Evolutionary conservation across 2,888 invertebrate genomes (phyloP).

Genomic region (Barypeithes pellucidus): DNA sequence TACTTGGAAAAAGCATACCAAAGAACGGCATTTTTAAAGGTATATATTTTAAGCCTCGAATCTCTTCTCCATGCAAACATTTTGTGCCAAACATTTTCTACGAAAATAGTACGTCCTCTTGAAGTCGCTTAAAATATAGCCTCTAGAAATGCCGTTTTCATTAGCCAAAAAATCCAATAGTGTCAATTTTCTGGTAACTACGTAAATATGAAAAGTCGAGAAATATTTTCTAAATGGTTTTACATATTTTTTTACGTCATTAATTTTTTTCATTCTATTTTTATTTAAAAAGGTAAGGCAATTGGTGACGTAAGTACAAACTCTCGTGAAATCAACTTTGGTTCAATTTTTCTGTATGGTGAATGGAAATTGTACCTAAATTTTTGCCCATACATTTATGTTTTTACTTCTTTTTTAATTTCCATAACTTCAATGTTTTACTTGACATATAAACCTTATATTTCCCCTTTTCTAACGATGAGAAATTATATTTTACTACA

Average conservation of each 20-base stretch:
- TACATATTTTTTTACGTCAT: too few species aligned
- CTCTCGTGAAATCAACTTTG: too few species aligned
- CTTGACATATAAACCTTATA: neutral
- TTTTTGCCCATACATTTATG: too few species aligned
- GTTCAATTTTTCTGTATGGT: too few species aligned
- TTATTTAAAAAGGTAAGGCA: too few species aligned
- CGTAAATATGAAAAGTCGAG: slow-evolving; percentile 13
- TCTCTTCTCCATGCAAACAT: neutral
- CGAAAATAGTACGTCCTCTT: neutral
- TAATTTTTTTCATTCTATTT: too few species aligned
- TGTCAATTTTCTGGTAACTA: slow-evolving; percentile 31
- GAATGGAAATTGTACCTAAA: too few species aligned
- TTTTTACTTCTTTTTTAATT: too few species aligned
- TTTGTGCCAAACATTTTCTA: slow-evolving; percentile 22
- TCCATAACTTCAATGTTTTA: neutral
- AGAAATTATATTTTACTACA: neutral
- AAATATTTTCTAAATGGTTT: slow-evolving; percentile 15
- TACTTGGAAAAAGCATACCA: slow-evolving; percentile 2
- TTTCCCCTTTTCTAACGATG: neutral
- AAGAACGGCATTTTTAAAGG: slow-evolving; percentile 8
- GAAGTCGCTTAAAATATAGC: neutral
- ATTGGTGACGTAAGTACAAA: too few species aligned
- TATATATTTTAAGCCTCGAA: neutral
- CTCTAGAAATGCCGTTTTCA: slow-evolving; percentile 19
- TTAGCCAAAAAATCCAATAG: slow-evolving; percentile 26